Conservation (phyloP, 1,140 invertebrate species). For the Saccostrea echinata region DNA sequence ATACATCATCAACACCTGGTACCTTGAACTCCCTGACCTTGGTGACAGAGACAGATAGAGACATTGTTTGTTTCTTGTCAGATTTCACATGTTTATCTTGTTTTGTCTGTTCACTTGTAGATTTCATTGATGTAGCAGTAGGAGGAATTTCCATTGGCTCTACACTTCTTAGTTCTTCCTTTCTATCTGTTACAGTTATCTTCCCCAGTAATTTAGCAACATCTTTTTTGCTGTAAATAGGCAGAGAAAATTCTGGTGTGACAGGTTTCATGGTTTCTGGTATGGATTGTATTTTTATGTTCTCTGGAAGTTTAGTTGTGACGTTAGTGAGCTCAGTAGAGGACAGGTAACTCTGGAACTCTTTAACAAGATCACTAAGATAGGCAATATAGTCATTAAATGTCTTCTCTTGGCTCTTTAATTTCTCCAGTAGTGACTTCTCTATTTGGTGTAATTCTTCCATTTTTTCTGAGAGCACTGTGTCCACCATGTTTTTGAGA, state of each 20-base stretch:
- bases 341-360: too few species aligned
- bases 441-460: too few species aligned
- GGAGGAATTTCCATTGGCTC: background rate
- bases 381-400: too few species aligned
- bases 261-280: background rate
- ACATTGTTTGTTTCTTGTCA: conserved; percentile 3
- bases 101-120: background rate
- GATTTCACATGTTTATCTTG: background rate
- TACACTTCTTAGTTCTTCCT: background rate
- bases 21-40: conserved; percentile 1
- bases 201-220: background rate
- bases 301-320: too few species aligned
- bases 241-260: background rate
- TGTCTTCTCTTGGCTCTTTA: too few species aligned
- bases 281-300: too few species aligned
- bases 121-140: background rate
- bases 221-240: background rate
- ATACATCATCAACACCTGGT: background rate
- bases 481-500: too few species aligned
- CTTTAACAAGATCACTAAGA: too few species aligned
- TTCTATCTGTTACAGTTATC: background rate
- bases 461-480: too few species aligned
- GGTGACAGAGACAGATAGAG: conserved; percentile 3
- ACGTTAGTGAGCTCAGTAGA: too few species aligned
- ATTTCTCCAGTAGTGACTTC: too few species aligned